Base-by-base conservation (phyloP, 2,888 invertebrate species). In the Steinernema carpocapsae region DNA sequence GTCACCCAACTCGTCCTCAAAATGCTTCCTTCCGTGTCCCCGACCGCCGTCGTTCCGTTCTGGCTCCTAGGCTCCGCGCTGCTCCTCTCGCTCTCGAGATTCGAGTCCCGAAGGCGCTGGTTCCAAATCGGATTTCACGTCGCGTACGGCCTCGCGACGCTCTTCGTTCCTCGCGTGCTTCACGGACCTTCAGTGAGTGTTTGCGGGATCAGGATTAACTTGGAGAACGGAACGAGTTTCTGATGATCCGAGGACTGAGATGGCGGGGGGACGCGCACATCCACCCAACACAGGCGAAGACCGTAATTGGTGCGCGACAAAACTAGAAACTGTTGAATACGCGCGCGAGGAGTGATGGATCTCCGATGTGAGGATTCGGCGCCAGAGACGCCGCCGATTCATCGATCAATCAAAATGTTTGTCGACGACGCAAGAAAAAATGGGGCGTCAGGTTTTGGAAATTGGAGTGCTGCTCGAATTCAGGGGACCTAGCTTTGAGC, bases 131-230 rank as follows among this genome's bases (percentile, higher is more conserved):
- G 64, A 22, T 76, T 76, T 59, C 76, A 76, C 43, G 59, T 72
- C 14, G 12, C 72, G 12, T 32, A 42, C 37, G 76, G 76, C 19
- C n/a, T 45, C 19, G 26, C 72, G 32, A 37, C 71, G 32, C 45
- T 76, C 19, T 7, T 76, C 52, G 71, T 14, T 4, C 76, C 76
- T 19, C 48, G 51, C n/a, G 32, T 76, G 71, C 45, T 76, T 32
- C 70, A 76, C 46, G 74, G 74, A 37, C 72, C 76, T 14, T 52
- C 75, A 71, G 76, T 72, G 46, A 74, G 56, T 59, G 45, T 19
- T 4, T 32, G 46, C 24, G 70, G 48, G 48, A 48, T 48, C 48
- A 19, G 56, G 56, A 56, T 56, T 32, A 64, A 19, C 37, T 37
- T 6, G 10, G 37, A 37, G 64, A 3, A 64, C 48, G 64, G 37